Conservation (phyloP, 2,113 vertebrate species). For the Siniperca knerii region DNA sequence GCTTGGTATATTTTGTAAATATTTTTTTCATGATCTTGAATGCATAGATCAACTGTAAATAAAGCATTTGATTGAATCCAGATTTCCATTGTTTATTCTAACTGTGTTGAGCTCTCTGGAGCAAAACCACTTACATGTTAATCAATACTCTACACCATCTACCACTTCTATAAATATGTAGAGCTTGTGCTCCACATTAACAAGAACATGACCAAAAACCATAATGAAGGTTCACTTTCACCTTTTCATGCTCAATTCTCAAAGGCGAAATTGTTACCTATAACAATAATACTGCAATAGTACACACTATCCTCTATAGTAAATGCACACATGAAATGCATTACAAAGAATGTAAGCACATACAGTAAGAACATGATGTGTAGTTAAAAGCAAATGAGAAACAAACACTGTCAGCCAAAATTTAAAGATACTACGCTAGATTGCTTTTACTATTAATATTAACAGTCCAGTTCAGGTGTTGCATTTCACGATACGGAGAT, state of each 20-base stretch:
- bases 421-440: neutral
- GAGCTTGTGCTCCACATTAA: neutral
- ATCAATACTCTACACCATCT: neutral
- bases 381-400: neutral
- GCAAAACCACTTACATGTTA: neutral
- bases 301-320: neutral
- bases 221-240: neutral
- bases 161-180: neutral
- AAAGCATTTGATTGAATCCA: conserved; percentile 53
- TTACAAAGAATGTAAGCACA: neutral
- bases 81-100: conserved; percentile 13
- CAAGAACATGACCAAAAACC: neutral
- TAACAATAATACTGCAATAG: neutral
- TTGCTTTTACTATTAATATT: neutral
- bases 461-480: conserved; percentile 72
- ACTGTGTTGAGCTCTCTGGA: neutral
- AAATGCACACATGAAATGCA: neutral
- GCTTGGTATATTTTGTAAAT: conserved; percentile 63
- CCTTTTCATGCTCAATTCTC: conserved; percentile 7
- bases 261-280: neutral
- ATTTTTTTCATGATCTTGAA: conserved; percentile 42
- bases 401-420: neutral
- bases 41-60: conserved; percentile 69
- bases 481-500: conserved; percentile 83
- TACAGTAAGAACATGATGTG: neutral